Conservation (phyloP, 2,888 invertebrate species). For the Onthophagus sagittarius region DNA sequence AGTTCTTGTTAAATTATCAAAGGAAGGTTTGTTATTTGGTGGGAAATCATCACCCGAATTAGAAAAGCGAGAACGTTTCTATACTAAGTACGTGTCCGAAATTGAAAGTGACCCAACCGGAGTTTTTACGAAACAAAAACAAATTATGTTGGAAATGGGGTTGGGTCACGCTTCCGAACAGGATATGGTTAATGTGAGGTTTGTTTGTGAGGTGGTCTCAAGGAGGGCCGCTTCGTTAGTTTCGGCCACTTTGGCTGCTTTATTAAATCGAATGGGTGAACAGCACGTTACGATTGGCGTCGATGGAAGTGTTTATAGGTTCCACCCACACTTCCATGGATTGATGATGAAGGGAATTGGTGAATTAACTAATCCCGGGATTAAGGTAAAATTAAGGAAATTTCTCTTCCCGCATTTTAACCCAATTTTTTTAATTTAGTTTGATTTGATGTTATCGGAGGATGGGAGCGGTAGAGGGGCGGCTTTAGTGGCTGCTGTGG, state of each 20-base stretch:
- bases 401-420: not conserved
- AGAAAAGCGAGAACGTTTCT: constrained; percentile 77
- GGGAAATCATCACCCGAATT: constrained; percentile 79
- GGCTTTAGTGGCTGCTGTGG: constrained; percentile 93
- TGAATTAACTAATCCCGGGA: constrained; percentile 67
- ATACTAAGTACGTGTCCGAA: constrained; percentile 97
- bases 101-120: constrained; percentile 87
- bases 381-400: constrained; percentile 56
- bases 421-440: constrained; percentile 55
- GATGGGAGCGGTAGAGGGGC: constrained; percentile 97
- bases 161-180: constrained; percentile 78
- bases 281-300: constrained; percentile 89
- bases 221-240: constrained; percentile 90
- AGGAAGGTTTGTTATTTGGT: constrained; percentile 74
- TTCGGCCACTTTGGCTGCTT: constrained; percentile 82
- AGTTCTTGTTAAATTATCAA: constrained; percentile 77
- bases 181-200: constrained; percentile 88
- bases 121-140: constrained; percentile 70
- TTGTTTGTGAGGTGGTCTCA: constrained; percentile 89
- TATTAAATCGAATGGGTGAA: constrained; percentile 89
- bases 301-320: constrained; percentile 95
- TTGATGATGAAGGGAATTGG: constrained; percentile 88
- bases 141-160: constrained; percentile 85
- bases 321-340: constrained; percentile 94
- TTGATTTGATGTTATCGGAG: constrained; percentile 90